These are phyloP conservation scores for Corydoras sp. DNA, from an alignment of 2,113 vertebrate species.

Conservation along the genomic window DNA sequence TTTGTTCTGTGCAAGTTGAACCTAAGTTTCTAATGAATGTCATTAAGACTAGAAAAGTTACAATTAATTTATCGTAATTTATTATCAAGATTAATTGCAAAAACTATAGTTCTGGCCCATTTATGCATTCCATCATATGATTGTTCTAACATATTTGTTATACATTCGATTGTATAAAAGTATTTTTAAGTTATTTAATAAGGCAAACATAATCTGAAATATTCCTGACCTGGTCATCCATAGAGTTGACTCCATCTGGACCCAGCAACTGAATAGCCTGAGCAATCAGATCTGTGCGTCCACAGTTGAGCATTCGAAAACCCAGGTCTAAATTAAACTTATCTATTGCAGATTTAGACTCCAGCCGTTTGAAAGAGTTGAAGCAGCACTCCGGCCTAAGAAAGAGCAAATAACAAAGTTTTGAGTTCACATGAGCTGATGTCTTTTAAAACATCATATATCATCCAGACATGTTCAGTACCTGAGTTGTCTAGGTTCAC, in stretches of 20 bases:
- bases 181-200: too few relatives aligned
- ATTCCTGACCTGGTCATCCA: slow-evolving; percentile 82
- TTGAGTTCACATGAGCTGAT: neutral
- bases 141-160: too few relatives aligned
- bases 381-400: slow-evolving; percentile 80
- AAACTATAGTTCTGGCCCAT: too few relatives aligned
- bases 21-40: too few relatives aligned
- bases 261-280: slow-evolving; percentile 79
- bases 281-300: slow-evolving; percentile 81
- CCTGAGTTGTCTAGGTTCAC: slow-evolving; percentile 87
- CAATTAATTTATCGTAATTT: too few relatives aligned
- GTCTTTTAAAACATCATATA: neutral
- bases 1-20: too few relatives aligned
- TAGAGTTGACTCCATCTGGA: slow-evolving; percentile 73
- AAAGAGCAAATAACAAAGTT: neutral
- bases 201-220: neutral
- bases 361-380: slow-evolving; percentile 78
- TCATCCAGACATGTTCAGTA: slow-evolving; percentile 46
- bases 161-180: too few relatives aligned
- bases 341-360: slow-evolving; percentile 75
- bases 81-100: too few relatives aligned
- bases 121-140: too few relatives aligned
- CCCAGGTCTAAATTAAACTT: slow-evolving; percentile 85
- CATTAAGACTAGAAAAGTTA: too few relatives aligned
- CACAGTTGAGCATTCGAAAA: slow-evolving; percentile 88